A percentile compares a stretch with the other conserved stretches of the same genome.
Conservation (phyloP, 92 coral and sea anemone genomes). For the Porites cylindrica region DNA sequence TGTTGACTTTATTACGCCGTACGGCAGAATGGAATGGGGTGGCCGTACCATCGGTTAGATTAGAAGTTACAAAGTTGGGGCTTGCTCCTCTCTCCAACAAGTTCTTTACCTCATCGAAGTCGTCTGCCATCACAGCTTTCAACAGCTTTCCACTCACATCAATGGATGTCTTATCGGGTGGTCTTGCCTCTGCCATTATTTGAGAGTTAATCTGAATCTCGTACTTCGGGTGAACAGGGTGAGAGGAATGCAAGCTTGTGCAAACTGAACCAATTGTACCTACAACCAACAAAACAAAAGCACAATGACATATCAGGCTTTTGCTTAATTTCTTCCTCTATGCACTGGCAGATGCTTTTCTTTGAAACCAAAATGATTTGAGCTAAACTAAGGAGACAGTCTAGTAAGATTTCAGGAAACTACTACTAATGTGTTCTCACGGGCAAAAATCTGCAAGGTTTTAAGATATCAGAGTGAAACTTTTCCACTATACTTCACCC, state of each 20-base stretch:
- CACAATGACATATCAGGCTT: constrained; percentile 48
- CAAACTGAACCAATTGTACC: constrained; percentile 43
- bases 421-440: constrained; percentile 21
- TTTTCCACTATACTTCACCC: constrained; percentile 29
- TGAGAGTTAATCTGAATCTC: constrained; percentile 30
- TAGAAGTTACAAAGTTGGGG: constrained; percentile 64
- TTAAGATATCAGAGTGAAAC: constrained; percentile 30
- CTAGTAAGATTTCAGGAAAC: constrained; percentile 15
- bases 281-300: constrained; percentile 41
- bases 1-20: constrained; percentile 63
- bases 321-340: constrained; percentile 52
- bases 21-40: constrained; percentile 66
- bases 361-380: constrained; percentile 46
- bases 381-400: constrained; percentile 38
- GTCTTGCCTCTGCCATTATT: constrained; percentile 54
- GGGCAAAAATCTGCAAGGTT: constrained; percentile 40
- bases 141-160: constrained; percentile 34
- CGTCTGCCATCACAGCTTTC: constrained; percentile 43
- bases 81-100: constrained; percentile 60
- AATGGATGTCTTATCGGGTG: constrained; percentile 40
- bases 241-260: constrained; percentile 46
- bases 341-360: constrained; percentile 55
- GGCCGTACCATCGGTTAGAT: constrained; percentile 52
- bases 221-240: constrained; percentile 44
- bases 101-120: constrained; percentile 58